Percentiles rank a stretch among this genome's conserved stretches.
These are phyloP conservation scores for Agonopterix arenella DNA, from an alignment of 2,888 invertebrate genomes.

Conservation along the genomic window DNA sequence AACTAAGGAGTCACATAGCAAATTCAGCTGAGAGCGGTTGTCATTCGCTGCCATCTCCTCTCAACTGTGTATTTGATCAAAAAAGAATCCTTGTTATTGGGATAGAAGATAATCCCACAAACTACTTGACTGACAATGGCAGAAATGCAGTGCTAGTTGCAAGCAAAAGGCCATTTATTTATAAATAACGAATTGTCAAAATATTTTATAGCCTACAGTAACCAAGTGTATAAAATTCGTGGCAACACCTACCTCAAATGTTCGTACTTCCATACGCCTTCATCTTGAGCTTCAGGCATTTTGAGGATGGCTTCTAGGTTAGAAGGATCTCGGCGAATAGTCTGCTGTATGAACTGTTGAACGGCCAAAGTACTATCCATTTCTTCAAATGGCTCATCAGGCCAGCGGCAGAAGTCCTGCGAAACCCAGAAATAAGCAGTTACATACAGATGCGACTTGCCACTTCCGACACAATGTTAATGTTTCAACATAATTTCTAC, in stretches of 20 bases:
- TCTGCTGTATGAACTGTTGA: conserved; percentile 99
- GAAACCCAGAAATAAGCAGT: conserved; percentile 12
- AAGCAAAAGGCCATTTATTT: no score
- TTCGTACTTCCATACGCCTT: conserved; percentile 99
- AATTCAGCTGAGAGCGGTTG: no score
- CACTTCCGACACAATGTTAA: background rate
- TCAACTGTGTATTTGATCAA: no score
- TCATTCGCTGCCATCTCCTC: no score
- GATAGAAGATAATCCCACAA: no score
- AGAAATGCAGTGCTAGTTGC: no score
- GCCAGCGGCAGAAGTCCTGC: conserved; percentile 98
- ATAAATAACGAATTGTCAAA: background rate
- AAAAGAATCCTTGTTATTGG: no score
- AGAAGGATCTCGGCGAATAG: conserved; percentile 93
- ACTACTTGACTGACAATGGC: no score
- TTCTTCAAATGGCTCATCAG: conserved; percentile 98
- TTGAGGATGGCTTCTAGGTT: conserved; percentile 96
- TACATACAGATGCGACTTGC: background rate
- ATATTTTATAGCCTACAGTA: background rate
- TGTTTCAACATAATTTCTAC: conserved; percentile 55
- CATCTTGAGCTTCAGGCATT: conserved; percentile 98
- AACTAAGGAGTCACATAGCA: no score
- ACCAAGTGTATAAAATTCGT: background rate
- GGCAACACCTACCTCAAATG: conserved; percentile 90
- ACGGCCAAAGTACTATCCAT: conserved; percentile 99